Conservation (phyloP, 2,888 invertebrate species). For the Brachynemurus nebulosus region DNA sequence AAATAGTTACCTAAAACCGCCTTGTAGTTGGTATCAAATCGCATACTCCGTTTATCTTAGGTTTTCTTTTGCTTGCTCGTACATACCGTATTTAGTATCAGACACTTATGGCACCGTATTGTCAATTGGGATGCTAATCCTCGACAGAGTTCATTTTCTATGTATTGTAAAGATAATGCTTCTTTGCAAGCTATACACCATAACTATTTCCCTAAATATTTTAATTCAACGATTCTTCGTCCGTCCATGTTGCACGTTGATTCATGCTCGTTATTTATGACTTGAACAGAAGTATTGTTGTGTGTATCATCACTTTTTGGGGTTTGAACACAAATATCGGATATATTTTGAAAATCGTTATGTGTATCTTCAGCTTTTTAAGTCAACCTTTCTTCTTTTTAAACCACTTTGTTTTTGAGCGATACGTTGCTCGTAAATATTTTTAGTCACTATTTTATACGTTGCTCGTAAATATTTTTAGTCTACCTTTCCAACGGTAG, state of each 20-base stretch:
- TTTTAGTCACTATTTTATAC: not conserved
- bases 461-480: no score
- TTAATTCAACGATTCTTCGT: not conserved
- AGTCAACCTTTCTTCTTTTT: not conserved
- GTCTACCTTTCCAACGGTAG: no score
- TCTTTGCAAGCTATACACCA: not conserved
- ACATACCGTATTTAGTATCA: not conserved
- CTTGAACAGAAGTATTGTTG: not conserved
- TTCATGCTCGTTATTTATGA: not conserved
- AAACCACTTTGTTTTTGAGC: not conserved
- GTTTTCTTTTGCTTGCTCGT: no score
- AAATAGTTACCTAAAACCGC: not conserved
- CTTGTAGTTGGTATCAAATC: not conserved
- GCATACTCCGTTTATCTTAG: no score
- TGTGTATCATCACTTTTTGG: not conserved
- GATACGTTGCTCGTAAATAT: not conserved
- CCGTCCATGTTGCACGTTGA: not conserved
- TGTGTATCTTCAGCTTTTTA: not conserved
- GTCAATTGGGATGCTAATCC: not conserved
- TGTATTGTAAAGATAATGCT: not conserved
- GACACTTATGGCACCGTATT: not conserved
- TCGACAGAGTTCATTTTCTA: not conserved
- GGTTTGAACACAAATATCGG: no score
- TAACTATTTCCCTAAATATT: not conserved
- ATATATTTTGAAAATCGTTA: no score